Evolutionary conservation across 1,140 invertebrate species (phyloP).

Genomic region (Caenorhabditis elegans): DNA sequence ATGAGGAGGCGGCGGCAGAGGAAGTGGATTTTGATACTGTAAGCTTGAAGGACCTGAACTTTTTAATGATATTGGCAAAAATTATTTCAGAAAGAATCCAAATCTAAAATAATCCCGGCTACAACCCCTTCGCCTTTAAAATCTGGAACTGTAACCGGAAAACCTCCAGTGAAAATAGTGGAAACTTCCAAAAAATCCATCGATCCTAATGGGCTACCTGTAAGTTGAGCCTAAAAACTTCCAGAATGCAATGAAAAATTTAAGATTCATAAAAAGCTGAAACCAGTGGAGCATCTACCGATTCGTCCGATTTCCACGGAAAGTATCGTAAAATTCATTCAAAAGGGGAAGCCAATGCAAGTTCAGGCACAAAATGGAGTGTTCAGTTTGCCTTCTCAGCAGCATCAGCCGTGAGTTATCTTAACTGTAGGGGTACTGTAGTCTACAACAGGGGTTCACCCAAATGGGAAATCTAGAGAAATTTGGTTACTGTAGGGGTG

Average conservation of each 20-base stretch:
- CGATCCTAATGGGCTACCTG: background rate
- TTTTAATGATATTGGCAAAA: too few relatives aligned
- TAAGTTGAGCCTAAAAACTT: background rate
- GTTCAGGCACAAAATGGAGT: background rate
- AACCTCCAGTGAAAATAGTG: background rate
- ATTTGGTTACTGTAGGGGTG: too few relatives aligned
- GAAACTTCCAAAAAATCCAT: background rate
- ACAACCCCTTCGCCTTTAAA: background rate
- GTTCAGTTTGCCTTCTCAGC: background rate
- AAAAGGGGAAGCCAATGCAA: constrained; percentile 12
- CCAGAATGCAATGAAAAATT: background rate
- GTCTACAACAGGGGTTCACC: too few relatives aligned
- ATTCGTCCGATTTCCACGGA: background rate
- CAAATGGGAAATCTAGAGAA: too few relatives aligned
- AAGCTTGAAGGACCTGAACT: background rate
- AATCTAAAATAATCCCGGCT: background rate
- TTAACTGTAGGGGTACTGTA: too few relatives aligned
- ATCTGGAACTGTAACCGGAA: background rate
- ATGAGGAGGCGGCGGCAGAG: background rate
- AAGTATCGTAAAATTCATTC: background rate
- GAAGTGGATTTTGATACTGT: background rate
- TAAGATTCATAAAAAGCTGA: background rate
- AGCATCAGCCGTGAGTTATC: background rate
- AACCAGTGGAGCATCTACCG: background rate
- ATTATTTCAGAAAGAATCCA: background rate